Conservation (phyloP, 2,797 vertebrate genomes). For the Chelon auratus region DNA sequence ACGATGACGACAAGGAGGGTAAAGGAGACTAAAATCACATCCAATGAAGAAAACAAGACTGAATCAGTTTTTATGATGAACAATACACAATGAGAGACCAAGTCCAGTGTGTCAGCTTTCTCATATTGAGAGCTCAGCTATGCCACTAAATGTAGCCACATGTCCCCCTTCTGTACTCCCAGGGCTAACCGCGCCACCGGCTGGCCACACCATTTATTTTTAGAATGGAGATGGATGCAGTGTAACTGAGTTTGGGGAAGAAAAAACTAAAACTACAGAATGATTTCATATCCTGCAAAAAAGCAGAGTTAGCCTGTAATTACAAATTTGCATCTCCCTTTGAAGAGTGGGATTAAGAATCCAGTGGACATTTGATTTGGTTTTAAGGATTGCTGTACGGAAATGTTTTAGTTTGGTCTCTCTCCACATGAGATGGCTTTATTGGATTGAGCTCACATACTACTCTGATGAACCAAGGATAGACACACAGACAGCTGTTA, state of each 20-base stretch:
- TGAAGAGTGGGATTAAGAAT: slow-evolving; percentile 52
- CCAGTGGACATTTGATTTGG: slow-evolving; percentile 66
- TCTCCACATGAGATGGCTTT: slow-evolving; percentile 66
- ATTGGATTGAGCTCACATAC: slow-evolving; percentile 70
- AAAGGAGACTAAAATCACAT: slow-evolving; percentile 76
- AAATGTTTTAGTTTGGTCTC: slow-evolving; percentile 73
- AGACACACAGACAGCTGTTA: slow-evolving; percentile 85
- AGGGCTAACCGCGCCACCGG: slow-evolving; percentile 51
- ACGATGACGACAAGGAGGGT: slow-evolving; percentile 44
- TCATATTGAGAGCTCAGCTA: slow-evolving; percentile 99
- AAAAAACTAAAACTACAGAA: slow-evolving; percentile 37
- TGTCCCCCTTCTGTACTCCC: slow-evolving; percentile 62
- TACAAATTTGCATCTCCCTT: slow-evolving; percentile 80
- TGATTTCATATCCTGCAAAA: slow-evolving; percentile 83
- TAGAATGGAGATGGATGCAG: slow-evolving; percentile 92
- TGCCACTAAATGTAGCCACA: slow-evolving; percentile 95
- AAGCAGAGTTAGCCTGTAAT: slow-evolving; percentile 87
- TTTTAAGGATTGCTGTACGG: slow-evolving; percentile 72
- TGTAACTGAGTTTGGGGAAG: slow-evolving; percentile 62
- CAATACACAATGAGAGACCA: slow-evolving; percentile 77
- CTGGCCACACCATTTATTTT: slow-evolving; percentile 77
- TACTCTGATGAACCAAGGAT: slow-evolving; percentile 78
- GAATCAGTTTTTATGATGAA: slow-evolving; percentile 85
- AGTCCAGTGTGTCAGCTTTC: slow-evolving; percentile 99
- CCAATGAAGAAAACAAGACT: slow-evolving; percentile 87